These are phyloP conservation scores for Eptatretus burgeri DNA, from an alignment of 2,113 vertebrate genomes.

Conservation along the genomic window DNA sequence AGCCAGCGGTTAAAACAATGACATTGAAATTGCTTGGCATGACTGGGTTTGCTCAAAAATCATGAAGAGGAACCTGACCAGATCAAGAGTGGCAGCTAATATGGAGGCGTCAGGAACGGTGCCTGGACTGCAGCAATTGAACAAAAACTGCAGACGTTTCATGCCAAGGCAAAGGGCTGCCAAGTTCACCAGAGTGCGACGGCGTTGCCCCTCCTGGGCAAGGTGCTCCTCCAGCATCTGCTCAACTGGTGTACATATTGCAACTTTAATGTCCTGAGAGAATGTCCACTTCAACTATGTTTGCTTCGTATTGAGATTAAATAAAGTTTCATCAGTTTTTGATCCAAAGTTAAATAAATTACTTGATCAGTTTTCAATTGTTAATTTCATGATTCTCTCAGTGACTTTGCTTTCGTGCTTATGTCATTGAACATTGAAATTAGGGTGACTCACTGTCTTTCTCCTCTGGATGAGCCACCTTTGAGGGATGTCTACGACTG, in stretches of 20 bases:
- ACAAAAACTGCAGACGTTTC: constrained; percentile 90
- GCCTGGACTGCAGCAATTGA: constrained; percentile 91
- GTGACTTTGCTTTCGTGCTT: no score
- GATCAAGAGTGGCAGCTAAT: constrained; percentile 66
- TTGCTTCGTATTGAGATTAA: no score
- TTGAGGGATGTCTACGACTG: constrained; percentile 54
- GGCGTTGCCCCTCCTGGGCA: constrained; percentile 59
- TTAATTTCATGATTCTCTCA: no score
- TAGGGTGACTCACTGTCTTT: constrained; percentile 33
- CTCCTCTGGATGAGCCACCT: constrained; percentile 61
- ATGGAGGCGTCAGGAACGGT: constrained; percentile 91
- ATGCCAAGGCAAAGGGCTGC: constrained; percentile 90
- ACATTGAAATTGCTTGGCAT: not conserved
- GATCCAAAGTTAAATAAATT: no score
- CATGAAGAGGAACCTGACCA: constrained; percentile 22
- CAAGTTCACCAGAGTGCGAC: constrained; percentile 79
- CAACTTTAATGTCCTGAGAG: no score
- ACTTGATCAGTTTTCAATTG: no score
- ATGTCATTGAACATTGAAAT: not conserved
- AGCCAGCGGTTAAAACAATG: not conserved
- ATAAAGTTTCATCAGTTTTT: no score
- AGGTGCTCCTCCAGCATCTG: constrained; percentile 75
- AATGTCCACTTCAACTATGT: no score
- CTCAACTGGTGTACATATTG: constrained; percentile 25
- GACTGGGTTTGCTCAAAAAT: not conserved